These are phyloP conservation scores for Pecten maximus DNA, from an alignment of 2,888 invertebrate genomes.

Conservation along the genomic window DNA sequence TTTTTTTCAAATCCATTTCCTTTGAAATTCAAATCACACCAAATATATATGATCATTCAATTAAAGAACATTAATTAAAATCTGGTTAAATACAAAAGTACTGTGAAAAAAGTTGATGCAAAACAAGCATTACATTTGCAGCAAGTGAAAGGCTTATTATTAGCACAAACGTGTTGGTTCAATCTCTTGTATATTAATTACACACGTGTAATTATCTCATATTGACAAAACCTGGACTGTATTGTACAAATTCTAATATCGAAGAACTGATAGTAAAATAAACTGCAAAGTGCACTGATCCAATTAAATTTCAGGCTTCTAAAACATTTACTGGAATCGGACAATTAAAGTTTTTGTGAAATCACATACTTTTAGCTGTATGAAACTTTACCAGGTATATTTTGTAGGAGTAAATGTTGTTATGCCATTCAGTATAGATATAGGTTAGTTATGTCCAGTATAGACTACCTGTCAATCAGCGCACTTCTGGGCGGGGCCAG, in stretches of 20 bases:
- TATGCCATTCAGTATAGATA: constrained; percentile 20
- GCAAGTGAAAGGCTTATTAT: background rate
- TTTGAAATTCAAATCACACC: constrained; percentile 2
- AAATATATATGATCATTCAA: background rate
- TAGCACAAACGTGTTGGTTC: background rate
- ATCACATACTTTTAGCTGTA: background rate
- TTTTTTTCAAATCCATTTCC: background rate
- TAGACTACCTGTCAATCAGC: constrained; percentile 10
- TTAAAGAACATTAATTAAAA: background rate
- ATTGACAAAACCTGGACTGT: background rate
- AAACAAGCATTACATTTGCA: constrained; percentile 27
- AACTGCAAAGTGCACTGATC: background rate
- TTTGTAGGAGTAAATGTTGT: background rate
- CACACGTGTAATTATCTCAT: background rate
- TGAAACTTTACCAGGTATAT: background rate
- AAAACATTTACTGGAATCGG: background rate
- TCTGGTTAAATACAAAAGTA: background rate
- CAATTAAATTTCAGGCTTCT: background rate
- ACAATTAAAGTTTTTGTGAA: background rate
- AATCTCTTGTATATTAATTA: background rate
- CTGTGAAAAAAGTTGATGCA: constrained; percentile 4
- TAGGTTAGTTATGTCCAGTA: background rate
- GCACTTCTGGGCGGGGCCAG: background rate
- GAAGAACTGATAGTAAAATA: background rate
- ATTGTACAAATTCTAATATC: background rate